A percentile compares a stretch with the other conserved stretches of the same genome.
These are phyloP conservation scores for Ormyrus labotus DNA, from an alignment of 2,888 invertebrate species.

Conservation along the genomic window DNA sequence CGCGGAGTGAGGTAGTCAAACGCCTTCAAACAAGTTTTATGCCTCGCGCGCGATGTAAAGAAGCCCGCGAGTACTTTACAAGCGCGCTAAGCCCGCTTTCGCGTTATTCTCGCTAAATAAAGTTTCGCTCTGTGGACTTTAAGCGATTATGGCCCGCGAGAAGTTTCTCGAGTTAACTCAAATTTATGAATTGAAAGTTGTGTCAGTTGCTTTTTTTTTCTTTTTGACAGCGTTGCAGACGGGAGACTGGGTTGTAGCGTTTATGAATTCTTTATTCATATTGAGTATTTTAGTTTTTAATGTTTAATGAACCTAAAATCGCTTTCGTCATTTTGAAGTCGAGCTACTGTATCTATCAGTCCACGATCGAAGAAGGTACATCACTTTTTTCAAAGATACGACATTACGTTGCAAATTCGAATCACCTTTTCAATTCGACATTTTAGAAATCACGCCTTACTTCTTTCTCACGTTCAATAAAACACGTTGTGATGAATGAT, in stretches of 20 bases:
- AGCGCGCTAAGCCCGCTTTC: constrained; percentile 35
- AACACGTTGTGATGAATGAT: constrained; percentile 18
- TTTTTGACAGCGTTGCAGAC: not conserved
- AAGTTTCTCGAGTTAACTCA: constrained; percentile 21
- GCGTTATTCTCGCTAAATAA: constrained; percentile 48
- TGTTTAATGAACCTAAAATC: not conserved
- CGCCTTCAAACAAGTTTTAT: constrained; percentile 55
- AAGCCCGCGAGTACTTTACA: constrained; percentile 44
- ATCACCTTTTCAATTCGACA: constrained; percentile 19
- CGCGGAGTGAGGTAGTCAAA: not conserved
- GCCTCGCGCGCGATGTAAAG: constrained; percentile 45
- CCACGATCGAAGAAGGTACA: no score
- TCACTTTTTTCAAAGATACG: not conserved
- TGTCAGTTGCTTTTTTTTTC: not conserved
- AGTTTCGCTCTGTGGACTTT: constrained; percentile 16
- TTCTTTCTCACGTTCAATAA: constrained; percentile 43
- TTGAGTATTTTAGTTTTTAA: not conserved
- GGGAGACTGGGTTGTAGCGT: not conserved
- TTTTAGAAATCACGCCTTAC: constrained; percentile 49
- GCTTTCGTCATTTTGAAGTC: no score
- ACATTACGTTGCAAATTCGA: constrained; percentile 30
- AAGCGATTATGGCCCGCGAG: not conserved
- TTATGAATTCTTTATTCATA: no score
- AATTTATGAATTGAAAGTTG: constrained; percentile 34
- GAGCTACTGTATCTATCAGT: no score